These are phyloP conservation scores for Macrotrachela quadricornifera DNA, from an alignment of 1,140 invertebrate genomes.

Conservation along the genomic window DNA sequence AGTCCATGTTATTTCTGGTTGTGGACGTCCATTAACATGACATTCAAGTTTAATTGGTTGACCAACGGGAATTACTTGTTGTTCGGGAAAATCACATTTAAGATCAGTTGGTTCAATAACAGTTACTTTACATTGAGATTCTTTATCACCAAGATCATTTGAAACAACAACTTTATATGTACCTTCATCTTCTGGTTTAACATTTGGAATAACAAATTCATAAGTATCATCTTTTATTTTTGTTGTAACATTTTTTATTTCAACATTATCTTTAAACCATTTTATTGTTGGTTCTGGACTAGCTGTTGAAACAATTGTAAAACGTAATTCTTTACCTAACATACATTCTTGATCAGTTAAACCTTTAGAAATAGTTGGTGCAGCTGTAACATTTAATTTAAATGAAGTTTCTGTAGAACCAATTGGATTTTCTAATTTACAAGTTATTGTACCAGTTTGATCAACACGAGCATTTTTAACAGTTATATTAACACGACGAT, in stretches of 20 bases:
- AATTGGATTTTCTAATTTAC: background rate
- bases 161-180: constrained; percentile 14
- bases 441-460: background rate
- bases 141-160: background rate
- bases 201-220: constrained; percentile 3
- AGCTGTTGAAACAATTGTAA: background rate
- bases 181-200: constrained; percentile 17
- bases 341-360: constrained; percentile 1
- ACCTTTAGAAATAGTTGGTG: constrained; percentile 1
- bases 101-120: background rate
- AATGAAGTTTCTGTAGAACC: constrained; percentile 1
- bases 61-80: background rate
- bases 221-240: background rate
- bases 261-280: constrained; percentile 1
- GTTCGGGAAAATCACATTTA: background rate
- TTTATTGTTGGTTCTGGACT: background rate
- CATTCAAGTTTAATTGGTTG: background rate
- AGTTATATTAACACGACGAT: background rate
- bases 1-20: background rate
- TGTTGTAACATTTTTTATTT: constrained; percentile 8
- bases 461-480: constrained; percentile 5
- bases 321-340: constrained; percentile 1
- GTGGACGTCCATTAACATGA: background rate
- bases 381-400: background rate
- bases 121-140: constrained; percentile 2